These are phyloP conservation scores for Microplitis deprimator DNA, from an alignment of 2,888 invertebrate species.

Conservation along the genomic window DNA sequence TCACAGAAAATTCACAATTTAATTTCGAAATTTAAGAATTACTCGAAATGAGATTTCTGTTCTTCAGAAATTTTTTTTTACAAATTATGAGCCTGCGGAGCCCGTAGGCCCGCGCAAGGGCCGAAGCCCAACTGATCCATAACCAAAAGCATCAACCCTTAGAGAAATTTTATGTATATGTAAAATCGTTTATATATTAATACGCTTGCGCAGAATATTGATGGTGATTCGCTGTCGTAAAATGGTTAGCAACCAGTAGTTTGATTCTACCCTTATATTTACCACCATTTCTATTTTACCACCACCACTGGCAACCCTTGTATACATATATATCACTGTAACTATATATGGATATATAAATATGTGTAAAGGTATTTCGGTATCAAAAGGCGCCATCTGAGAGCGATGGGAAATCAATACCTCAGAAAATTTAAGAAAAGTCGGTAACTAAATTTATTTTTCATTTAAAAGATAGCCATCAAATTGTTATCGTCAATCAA, in stretches of 20 bases:
- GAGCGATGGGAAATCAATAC: constrained; percentile 71
- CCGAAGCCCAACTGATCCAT: constrained; percentile 51
- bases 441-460: not conserved
- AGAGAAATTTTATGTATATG: constrained; percentile 20
- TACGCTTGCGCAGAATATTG: constrained; percentile 51
- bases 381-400: constrained; percentile 63
- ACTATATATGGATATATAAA: not conserved
- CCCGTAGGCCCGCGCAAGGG: constrained; percentile 49
- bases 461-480: not conserved
- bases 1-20: too few relatives aligned
- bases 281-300: constrained; percentile 5
- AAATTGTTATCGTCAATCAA: constrained; percentile 5
- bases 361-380: constrained; percentile 19
- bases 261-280: constrained; percentile 46
- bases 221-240: constrained; percentile 45
- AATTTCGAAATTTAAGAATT: too few relatives aligned
- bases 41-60: too few relatives aligned
- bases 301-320: too few relatives aligned
- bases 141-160: constrained; percentile 23
- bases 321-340: constrained; percentile 37
- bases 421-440: constrained; percentile 16
- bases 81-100: constrained; percentile 24
- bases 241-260: constrained; percentile 43
- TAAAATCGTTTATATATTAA: not conserved
- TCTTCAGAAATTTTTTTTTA: not conserved